A percentile compares a stretch with the other conserved stretches of the same genome.
Conservation (phyloP, 2,888 invertebrate species). For the Ectemnius cavifrons region DNA sequence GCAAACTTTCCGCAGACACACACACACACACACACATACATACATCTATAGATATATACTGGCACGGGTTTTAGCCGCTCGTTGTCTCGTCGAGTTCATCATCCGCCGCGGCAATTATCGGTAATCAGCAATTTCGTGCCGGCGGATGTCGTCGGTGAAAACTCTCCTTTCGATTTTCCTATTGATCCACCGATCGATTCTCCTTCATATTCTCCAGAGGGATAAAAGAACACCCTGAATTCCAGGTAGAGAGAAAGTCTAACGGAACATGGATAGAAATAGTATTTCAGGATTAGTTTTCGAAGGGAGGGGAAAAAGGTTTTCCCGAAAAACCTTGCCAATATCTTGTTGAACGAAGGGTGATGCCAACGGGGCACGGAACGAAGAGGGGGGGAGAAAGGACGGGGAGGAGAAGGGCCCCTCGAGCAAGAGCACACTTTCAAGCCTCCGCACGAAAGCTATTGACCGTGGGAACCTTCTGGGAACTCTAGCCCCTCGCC, state of each 20-base stretch:
- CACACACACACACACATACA: background rate
- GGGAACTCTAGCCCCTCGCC: slow-evolving; percentile 74
- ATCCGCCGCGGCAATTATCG: background rate
- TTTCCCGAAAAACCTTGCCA: slow-evolving; percentile 52
- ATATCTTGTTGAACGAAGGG: slow-evolving; percentile 16
- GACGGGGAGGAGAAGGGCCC: slow-evolving; percentile 28
- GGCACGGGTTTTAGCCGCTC: background rate
- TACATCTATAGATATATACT: background rate
- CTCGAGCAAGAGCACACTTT: slow-evolving; percentile 48
- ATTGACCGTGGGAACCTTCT: slow-evolving; percentile 77
- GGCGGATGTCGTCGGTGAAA: too few species aligned
- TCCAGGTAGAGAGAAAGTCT: too few species aligned
- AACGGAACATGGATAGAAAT: background rate
- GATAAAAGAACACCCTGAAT: background rate
- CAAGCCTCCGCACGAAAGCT: slow-evolving; percentile 68
- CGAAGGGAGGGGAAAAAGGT: background rate
- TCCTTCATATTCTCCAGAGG: too few species aligned
- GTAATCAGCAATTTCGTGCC: too few species aligned
- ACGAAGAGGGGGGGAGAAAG: background rate
- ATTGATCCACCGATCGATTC: background rate
- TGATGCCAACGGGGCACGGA: slow-evolving; percentile 4
- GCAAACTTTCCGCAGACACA: background rate
- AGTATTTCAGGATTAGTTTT: background rate
- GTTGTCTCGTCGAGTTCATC: background rate
- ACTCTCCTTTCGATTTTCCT: too few species aligned